Percentiles rank a stretch among this genome's conserved stretches.
These are phyloP conservation scores for Drosophila koepferae DNA, from an alignment of 2,888 invertebrate species.

Conservation along the genomic window DNA sequence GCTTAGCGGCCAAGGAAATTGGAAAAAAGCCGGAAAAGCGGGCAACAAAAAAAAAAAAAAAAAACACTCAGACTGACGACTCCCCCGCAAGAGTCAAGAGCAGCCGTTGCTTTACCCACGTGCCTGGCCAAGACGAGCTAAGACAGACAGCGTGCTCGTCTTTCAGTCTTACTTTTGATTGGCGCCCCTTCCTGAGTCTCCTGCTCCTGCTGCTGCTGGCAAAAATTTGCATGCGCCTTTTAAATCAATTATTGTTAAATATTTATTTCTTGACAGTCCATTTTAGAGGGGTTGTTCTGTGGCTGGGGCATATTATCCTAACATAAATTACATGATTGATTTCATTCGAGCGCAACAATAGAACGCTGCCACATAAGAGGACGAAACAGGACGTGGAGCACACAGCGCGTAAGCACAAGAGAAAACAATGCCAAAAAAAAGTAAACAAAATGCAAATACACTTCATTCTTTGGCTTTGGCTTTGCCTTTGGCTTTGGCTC, in stretches of 20 bases:
- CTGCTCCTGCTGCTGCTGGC: background rate
- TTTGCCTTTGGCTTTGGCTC: slow-evolving; percentile 32
- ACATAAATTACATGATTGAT: slow-evolving; percentile 84
- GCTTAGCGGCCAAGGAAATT: slow-evolving; percentile 64
- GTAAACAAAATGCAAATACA: slow-evolving; percentile 78
- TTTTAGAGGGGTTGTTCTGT: slow-evolving; percentile 42
- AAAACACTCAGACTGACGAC: slow-evolving; percentile 26
- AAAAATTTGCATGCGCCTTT: slow-evolving; percentile 79
- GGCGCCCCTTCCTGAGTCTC: slow-evolving; percentile 2
- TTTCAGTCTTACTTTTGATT: slow-evolving; percentile 27
- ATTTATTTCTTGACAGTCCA: slow-evolving; percentile 78
- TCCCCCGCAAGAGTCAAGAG: slow-evolving; percentile 34
- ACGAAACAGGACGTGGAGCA: slow-evolving; percentile 21
- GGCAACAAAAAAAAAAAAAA: background rate
- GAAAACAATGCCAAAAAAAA: slow-evolving; percentile 59
- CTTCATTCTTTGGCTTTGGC: slow-evolving; percentile 32
- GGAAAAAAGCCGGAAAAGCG: slow-evolving; percentile 53
- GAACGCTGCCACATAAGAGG: slow-evolving; percentile 17
- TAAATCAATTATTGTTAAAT: slow-evolving; percentile 82
- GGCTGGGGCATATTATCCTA: slow-evolving; percentile 70
- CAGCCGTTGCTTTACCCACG: slow-evolving; percentile 78
- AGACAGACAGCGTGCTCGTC: slow-evolving; percentile 25
- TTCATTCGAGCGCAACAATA: slow-evolving; percentile 69
- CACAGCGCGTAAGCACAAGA: slow-evolving; percentile 48
- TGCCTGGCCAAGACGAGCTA: slow-evolving; percentile 60